Evolutionary conservation across 2,113 vertebrate species (phyloP).

Genomic region (Okapia johnstoni): DNA sequence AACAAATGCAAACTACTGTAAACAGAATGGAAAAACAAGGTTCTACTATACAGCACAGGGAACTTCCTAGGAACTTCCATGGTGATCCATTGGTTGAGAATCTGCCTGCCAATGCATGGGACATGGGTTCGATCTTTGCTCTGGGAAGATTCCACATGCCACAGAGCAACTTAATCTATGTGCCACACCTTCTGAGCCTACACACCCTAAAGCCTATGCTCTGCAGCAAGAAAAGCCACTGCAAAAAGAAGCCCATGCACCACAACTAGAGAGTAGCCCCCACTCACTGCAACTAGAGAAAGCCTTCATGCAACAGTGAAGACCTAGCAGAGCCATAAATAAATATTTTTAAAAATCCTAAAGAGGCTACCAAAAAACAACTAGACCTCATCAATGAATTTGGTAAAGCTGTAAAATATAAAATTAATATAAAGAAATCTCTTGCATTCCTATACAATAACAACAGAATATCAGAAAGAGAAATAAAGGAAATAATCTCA

Average conservation of each 20-base stretch:
- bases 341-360: background rate
- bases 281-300: background rate
- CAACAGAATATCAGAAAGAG: background rate
- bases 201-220: background rate
- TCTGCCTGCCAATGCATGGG: background rate
- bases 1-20: background rate
- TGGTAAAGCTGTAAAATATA: background rate
- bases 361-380: background rate
- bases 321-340: background rate
- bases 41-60: background rate
- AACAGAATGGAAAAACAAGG: background rate
- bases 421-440: background rate
- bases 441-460: background rate
- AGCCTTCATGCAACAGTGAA: background rate
- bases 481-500: background rate
- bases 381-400: background rate
- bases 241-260: background rate
- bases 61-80: background rate
- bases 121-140: background rate
- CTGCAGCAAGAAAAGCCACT: background rate
- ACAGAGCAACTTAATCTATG: background rate
- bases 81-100: background rate
- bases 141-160: background rate
- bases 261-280: background rate
- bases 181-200: background rate